Conservation (phyloP, 1,140 invertebrate species). For the Choristoneura fumiferana region DNA sequence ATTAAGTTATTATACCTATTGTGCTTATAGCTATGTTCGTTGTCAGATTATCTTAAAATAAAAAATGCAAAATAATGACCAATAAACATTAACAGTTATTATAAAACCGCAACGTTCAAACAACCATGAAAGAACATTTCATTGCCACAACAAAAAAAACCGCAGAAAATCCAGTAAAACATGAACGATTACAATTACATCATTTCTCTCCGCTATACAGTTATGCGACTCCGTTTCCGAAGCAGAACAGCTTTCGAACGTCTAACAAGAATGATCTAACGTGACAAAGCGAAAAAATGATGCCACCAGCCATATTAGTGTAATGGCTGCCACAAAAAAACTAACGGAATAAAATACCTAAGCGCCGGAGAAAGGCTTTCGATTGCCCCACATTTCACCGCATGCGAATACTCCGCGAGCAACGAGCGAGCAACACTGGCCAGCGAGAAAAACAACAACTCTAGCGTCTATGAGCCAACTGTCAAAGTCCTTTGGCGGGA, state of each 20-base stretch:
- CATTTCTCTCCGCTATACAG: conserved; percentile 60
- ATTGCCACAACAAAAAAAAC: conserved; percentile 14
- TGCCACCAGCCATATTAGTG: conserved; percentile 73
- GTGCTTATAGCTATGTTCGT: no score
- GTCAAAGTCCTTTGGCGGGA: conserved; percentile 59
- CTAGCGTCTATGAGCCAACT: conserved; percentile 48
- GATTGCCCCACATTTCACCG: conserved; percentile 75
- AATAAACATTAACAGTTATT: conserved; percentile 7
- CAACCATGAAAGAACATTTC: conserved; percentile 18
- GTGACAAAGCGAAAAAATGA: conserved; percentile 77
- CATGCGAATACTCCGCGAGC: conserved; percentile 66
- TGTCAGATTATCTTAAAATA: no score
- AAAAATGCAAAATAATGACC: not conserved
- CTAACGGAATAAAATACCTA: conserved; percentile 78
- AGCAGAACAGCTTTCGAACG: conserved; percentile 71
- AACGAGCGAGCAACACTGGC: conserved; percentile 46
- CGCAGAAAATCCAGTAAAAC: conserved; percentile 30
- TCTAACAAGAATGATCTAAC: conserved; percentile 78
- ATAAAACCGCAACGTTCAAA: not conserved
- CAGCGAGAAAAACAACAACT: conserved; percentile 48
- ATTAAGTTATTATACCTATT: no score
- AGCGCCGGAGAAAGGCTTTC: conserved; percentile 77
- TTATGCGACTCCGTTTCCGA: conserved; percentile 68
- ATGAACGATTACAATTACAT: conserved; percentile 64
- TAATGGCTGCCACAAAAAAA: conserved; percentile 75